Evolutionary conservation across 2,888 invertebrate genomes (phyloP).

Genomic region (Leistus spinibarbis): DNA sequence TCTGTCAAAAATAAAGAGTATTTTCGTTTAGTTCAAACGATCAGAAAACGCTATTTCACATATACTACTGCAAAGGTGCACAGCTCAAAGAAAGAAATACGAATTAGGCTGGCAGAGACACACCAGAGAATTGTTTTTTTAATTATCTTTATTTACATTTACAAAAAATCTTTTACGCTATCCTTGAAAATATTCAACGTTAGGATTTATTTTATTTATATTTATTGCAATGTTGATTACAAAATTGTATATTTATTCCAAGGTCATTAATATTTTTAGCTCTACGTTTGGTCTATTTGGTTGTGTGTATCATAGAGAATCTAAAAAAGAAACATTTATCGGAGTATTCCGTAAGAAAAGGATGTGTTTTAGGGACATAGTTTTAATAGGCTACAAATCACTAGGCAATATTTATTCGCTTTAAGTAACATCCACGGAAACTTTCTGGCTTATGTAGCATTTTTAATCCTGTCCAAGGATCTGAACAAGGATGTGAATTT

Average conservation of each 20-base stretch:
- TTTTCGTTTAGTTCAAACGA: background rate
- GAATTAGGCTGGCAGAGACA: conserved; percentile 8
- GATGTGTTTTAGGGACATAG: background rate
- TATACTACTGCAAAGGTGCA: background rate
- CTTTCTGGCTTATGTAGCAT: conserved; percentile 22
- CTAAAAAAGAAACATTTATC: background rate
- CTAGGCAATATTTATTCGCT: conserved; percentile 6
- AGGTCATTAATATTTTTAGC: too few relatives aligned
- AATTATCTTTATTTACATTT: conserved; percentile 24
- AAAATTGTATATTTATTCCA: too few relatives aligned
- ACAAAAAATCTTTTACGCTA: too few relatives aligned
- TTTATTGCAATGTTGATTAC: too few relatives aligned
- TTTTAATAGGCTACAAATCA: conserved; percentile 27
- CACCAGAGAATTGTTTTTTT: conserved; percentile 12
- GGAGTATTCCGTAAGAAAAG: background rate
- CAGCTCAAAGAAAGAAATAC: background rate
- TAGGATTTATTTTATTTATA: too few relatives aligned
- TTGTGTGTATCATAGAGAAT: too few relatives aligned
- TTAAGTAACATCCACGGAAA: conserved; percentile 7
- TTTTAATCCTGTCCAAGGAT: conserved; percentile 18
- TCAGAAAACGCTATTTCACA: background rate
- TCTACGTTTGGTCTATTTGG: too few relatives aligned
- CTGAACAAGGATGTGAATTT: conserved; percentile 4
- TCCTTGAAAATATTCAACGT: too few relatives aligned
- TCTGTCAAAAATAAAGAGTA: background rate